phyloP scores from a whole-genome alignment of 1,140 invertebrate genomes.

The Holcopasites calliopsidis region DNA sequence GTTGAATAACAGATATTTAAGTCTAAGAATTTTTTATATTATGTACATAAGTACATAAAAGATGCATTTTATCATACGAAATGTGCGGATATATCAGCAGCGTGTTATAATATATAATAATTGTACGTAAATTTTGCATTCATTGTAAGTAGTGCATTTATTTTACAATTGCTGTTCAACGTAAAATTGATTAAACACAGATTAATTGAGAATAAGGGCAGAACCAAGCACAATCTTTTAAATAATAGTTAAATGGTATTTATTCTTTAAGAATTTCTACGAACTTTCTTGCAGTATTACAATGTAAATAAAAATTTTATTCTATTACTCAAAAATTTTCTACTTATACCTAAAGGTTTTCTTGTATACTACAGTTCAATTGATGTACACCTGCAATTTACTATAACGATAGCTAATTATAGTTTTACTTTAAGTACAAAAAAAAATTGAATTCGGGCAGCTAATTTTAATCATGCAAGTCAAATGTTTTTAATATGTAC shows the following conservation, averaged over 20 bases:
- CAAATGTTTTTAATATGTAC: constrained; percentile 6
- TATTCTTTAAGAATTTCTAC: constrained; percentile 29
- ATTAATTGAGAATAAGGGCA: constrained; percentile 1
- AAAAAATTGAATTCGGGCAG: constrained; percentile 2
- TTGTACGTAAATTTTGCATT: constrained; percentile 56
- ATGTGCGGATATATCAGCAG: constrained; percentile 2
- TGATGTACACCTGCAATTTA: not conserved
- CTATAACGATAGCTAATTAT: constrained; percentile 7
- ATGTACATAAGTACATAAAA: constrained; percentile 52
- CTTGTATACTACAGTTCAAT: not conserved
- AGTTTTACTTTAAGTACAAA: constrained; percentile 2
- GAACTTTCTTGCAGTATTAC: constrained; percentile 34
- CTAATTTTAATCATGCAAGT: not conserved
- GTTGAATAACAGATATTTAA: constrained; percentile 54
- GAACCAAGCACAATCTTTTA: constrained; percentile 30
- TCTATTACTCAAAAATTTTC: constrained; percentile 32
- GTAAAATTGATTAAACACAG: constrained; percentile 1
- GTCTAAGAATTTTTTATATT: constrained; percentile 50
- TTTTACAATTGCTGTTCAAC: constrained; percentile 47
- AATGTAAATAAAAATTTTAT: constrained; percentile 41
- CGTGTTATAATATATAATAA: constrained; percentile 51
- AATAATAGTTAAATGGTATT: constrained; percentile 24
- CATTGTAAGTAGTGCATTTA: constrained; percentile 71
- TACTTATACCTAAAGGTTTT: constrained; percentile 16
- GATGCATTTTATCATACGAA: constrained; percentile 45